phyloP scores from a whole-genome alignment of 1,140 invertebrate species.

The Druon quercuslanigerum region DNA sequence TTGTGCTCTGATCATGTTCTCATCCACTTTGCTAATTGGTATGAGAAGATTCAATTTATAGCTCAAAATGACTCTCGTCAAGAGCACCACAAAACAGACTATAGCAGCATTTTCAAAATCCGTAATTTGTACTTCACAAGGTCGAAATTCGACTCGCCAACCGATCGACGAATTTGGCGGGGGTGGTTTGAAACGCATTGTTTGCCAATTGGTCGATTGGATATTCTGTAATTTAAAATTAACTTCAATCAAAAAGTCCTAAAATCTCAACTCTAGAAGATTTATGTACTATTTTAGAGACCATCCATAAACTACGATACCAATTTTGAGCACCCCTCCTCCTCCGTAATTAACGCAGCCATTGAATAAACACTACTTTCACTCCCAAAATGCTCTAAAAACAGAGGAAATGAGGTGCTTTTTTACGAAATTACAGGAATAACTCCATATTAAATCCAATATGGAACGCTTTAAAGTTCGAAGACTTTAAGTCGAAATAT shows the following conservation, averaged over 20 bases:
- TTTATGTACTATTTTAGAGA: background rate
- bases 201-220: constrained; percentile 99
- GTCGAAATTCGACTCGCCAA: constrained; percentile 99
- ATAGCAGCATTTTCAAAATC: constrained; percentile 99
- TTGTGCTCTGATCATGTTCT: constrained; percentile 98
- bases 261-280: no score
- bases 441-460: no score
- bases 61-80: constrained; percentile 97
- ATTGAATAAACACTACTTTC: constrained; percentile 33
- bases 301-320: no score
- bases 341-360: no score
- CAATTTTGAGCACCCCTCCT: no score
- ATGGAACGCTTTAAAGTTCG: no score
- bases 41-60: constrained; percentile 98
- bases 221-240: constrained; percentile 86
- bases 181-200: constrained; percentile 99
- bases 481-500: background rate
- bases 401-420: no score
- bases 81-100: constrained; percentile 97
- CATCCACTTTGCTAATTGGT: constrained; percentile 98
- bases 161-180: constrained; percentile 96
- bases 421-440: no score
- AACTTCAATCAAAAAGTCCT: constrained; percentile 32
- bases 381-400: background rate
- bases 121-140: constrained; percentile 98